phyloP scores from a whole-genome alignment of 2,888 invertebrate genomes.

The Dasypogon diadema region DNA sequence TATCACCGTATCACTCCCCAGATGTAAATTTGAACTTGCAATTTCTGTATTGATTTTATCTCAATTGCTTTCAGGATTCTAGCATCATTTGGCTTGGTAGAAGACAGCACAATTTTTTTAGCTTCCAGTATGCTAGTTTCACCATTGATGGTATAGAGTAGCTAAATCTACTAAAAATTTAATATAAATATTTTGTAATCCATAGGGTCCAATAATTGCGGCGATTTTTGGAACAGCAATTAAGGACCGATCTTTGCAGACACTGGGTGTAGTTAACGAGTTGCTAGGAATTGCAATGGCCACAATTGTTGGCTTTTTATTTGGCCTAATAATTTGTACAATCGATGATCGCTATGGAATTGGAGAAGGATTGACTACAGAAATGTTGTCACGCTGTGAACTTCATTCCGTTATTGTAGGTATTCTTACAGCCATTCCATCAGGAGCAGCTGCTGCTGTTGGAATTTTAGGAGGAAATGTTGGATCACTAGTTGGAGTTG shows the following conservation, averaged over 20 bases:
- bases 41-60: not conserved
- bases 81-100: conserved; percentile 79
- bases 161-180: not conserved
- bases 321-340: conserved; percentile 74
- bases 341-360: conserved; percentile 72
- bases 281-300: conserved; percentile 76
- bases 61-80: conserved; percentile 71
- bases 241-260: conserved; percentile 73
- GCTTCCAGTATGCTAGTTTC: conserved; percentile 87
- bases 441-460: conserved; percentile 82
- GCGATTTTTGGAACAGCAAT: conserved; percentile 81
- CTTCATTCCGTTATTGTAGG: conserved; percentile 78
- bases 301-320: conserved; percentile 76
- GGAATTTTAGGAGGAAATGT: conserved; percentile 83
- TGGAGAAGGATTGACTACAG: conserved; percentile 75
- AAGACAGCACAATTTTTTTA: conserved; percentile 79
- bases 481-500: conserved; percentile 83
- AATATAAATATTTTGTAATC: not conserved
- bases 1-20: too few relatives aligned
- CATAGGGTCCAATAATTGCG: conserved; percentile 81
- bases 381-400: conserved; percentile 77
- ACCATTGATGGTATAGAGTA: conserved; percentile 77
- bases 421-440: conserved; percentile 79
- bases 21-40: too few relatives aligned
- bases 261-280: conserved; percentile 77